Conservation (phyloP, 2,888 invertebrate genomes). For the Pegoplata infirma region DNA sequence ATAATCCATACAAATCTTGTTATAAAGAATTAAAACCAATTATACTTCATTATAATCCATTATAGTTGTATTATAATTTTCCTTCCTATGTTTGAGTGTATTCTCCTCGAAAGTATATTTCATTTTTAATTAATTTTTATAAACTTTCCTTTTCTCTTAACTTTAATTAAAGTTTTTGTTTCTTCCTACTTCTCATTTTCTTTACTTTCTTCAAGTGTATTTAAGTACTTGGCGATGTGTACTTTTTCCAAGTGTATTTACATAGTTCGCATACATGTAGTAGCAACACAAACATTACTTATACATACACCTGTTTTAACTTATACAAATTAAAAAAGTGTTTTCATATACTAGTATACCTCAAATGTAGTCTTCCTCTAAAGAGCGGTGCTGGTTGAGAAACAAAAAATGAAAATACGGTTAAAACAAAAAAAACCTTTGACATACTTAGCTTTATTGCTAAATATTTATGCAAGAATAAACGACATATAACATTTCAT, state of each 20-base stretch:
- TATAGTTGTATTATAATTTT: no score
- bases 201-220: slow-evolving; percentile 28
- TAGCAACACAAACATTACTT: background rate
- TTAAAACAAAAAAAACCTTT: slow-evolving; percentile 17
- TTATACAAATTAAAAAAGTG: background rate
- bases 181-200: no score
- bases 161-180: slow-evolving; percentile 51
- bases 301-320: background rate
- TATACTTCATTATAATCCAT: no score
- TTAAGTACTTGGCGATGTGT: slow-evolving; percentile 38
- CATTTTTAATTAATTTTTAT: slow-evolving; percentile 16
- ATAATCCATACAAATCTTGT: no score
- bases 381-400: background rate
- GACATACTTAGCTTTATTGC: slow-evolving; percentile 50
- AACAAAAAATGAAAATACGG: no score
- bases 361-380: no score
- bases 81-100: no score
- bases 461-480: slow-evolving; percentile 42
- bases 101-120: no score
- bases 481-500: slow-evolving; percentile 24
- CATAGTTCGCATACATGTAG: background rate
- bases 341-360: background rate
- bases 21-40: no score
- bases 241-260: background rate
- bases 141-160: background rate